Percentiles rank a stretch among this genome's conserved stretches.
Conservation (phyloP, 2,888 invertebrate species). For the Glomeris marginata region DNA sequence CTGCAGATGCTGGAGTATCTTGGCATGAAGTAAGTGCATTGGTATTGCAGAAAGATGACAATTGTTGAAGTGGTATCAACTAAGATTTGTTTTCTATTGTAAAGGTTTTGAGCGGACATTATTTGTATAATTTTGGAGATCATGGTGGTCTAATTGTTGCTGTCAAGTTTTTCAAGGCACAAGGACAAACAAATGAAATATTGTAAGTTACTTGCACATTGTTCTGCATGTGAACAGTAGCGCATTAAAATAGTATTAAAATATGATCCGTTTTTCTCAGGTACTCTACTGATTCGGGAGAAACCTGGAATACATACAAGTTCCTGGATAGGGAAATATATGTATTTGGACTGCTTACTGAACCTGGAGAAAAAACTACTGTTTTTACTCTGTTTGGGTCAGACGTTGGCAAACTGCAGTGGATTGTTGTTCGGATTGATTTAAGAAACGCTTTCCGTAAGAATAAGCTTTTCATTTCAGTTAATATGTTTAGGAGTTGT, state of each 20-base stretch:
- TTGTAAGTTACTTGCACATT: conserved; percentile 28
- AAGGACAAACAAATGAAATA: conserved; percentile 61
- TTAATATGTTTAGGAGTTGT: not conserved
- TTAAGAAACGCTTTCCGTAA: conserved; percentile 39
- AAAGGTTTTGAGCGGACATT: conserved; percentile 54
- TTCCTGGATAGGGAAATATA: conserved; percentile 55
- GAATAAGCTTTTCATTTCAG: conserved; percentile 15
- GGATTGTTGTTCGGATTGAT: conserved; percentile 68
- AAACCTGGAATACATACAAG: conserved; percentile 55
- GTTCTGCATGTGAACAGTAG: not conserved
- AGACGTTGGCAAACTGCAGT: conserved; percentile 53
- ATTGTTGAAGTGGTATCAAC: not conserved
- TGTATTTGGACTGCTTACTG: conserved; percentile 82
- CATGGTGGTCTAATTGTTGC: conserved; percentile 79
- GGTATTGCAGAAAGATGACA: not conserved
- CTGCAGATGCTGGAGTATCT: conserved; percentile 62
- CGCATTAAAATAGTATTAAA: conserved; percentile 2
- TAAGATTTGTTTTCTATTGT: conserved; percentile 4
- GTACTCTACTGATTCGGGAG: conserved; percentile 75
- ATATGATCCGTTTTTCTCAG: conserved; percentile 19
- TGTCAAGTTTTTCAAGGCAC: conserved; percentile 59
- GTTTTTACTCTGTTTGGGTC: conserved; percentile 86
- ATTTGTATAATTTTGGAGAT: conserved; percentile 78
- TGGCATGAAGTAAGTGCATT: conserved; percentile 51
- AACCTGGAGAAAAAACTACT: conserved; percentile 85